phyloP scores from a whole-genome alignment of 2,797 vertebrate species.

The Microhierax caerulescens region DNA sequence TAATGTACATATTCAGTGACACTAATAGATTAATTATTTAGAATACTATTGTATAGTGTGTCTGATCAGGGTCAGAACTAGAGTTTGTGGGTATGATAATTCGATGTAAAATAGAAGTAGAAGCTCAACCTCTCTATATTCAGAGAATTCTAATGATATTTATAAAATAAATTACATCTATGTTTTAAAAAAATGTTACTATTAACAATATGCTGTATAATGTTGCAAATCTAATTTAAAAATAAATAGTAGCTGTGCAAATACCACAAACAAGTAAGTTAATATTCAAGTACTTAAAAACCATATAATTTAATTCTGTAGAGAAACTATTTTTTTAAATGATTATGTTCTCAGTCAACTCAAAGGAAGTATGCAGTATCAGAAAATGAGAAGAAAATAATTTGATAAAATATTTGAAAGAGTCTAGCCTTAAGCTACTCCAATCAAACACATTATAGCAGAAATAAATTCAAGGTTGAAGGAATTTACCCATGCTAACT shows the following conservation, averaged over 20 bases:
- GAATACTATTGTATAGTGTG: accelerated
- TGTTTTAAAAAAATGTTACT: background rate
- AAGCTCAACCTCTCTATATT: background rate
- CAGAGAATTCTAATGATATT: background rate
- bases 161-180: background rate
- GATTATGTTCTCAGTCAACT: background rate
- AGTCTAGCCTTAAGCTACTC: background rate
- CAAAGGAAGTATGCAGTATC: background rate
- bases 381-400: background rate
- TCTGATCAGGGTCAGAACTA: background rate
- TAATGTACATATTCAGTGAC: background rate
- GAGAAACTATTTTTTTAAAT: background rate
- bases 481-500: background rate
- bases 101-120: background rate
- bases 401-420: background rate
- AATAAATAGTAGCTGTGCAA: too few species aligned
- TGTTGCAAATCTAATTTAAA: background rate
- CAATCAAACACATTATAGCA: background rate
- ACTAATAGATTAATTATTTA: background rate
- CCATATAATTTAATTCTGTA: background rate
- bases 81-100: background rate
- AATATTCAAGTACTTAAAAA: background rate
- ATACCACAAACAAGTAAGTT: background rate
- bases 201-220: background rate
- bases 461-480: background rate